Evolutionary conservation across 2,888 invertebrate genomes (phyloP).

Genomic region (Orthonevra nobilis): DNA sequence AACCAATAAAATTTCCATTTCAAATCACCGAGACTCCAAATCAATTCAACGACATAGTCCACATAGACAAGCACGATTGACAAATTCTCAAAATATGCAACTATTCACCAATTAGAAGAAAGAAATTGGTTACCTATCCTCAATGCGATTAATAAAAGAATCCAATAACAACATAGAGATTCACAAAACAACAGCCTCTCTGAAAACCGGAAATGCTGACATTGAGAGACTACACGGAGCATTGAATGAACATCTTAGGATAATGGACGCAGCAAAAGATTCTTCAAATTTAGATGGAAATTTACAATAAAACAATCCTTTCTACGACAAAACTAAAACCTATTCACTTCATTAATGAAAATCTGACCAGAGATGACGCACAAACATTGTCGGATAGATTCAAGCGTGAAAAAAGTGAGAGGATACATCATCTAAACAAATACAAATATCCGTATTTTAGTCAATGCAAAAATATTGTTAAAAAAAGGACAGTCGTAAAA

Average conservation of each 20-base stretch:
- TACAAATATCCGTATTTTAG: neutral
- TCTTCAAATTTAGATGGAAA: neutral
- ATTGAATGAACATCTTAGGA: neutral
- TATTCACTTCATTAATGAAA: neutral
- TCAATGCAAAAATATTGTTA: no score
- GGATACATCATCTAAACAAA: neutral
- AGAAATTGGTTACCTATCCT: conserved; percentile 8
- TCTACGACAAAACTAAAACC: neutral
- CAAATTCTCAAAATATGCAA: conserved; percentile 21
- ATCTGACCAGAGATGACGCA: neutral
- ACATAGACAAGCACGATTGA: conserved; percentile 16
- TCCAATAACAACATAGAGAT: neutral
- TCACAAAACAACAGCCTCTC: neutral
- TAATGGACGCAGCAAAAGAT: neutral
- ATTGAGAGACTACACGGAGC: no score
- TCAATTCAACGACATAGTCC: conserved; percentile 8
- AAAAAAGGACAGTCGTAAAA: neutral
- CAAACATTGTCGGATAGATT: neutral
- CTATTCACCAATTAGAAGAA: neutral
- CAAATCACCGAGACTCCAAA: conserved; percentile 1
- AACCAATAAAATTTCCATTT: neutral
- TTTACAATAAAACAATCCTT: neutral
- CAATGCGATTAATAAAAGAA: neutral
- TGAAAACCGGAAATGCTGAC: neutral
- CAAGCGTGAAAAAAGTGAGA: neutral